Evolutionary conservation across 2,888 invertebrate species (phyloP).

Genomic region (Chloroclysta siterata): DNA sequence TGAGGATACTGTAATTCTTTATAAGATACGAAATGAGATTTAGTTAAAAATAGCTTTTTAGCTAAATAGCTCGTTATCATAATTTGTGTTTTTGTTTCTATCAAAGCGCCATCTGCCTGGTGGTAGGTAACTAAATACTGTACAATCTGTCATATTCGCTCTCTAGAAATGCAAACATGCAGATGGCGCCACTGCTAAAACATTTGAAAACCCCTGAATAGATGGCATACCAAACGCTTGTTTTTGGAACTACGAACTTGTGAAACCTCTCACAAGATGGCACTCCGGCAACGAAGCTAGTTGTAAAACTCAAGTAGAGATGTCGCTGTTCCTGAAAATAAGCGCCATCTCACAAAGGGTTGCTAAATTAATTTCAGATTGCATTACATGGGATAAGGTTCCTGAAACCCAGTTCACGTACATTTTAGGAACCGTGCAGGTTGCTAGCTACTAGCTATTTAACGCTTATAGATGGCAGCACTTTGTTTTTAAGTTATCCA

Average conservation of each 20-base stretch:
- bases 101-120: conserved; percentile 34
- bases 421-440: neutral
- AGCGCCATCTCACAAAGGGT: conserved; percentile 24
- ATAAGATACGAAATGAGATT: too few relatives aligned
- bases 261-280: conserved; percentile 18
- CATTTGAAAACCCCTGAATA: conserved; percentile 14
- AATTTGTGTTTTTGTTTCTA: neutral
- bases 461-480: conserved; percentile 10
- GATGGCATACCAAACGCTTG: conserved; percentile 22
- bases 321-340: neutral
- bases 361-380: conserved; percentile 1
- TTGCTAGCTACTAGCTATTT: neutral
- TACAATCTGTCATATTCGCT: neutral
- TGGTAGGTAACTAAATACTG: neutral
- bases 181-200: conserved; percentile 24
- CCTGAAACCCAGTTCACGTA: neutral
- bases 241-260: neutral
- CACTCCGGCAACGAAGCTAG: neutral
- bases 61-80: neutral
- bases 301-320: conserved; percentile 7
- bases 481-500: neutral
- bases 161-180: neutral
- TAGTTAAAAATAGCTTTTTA: too few relatives aligned
- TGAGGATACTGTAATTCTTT: too few relatives aligned
- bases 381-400: neutral